Conservation (phyloP, 2,888 invertebrate species). For the Hirtodrosophila histrioides region DNA sequence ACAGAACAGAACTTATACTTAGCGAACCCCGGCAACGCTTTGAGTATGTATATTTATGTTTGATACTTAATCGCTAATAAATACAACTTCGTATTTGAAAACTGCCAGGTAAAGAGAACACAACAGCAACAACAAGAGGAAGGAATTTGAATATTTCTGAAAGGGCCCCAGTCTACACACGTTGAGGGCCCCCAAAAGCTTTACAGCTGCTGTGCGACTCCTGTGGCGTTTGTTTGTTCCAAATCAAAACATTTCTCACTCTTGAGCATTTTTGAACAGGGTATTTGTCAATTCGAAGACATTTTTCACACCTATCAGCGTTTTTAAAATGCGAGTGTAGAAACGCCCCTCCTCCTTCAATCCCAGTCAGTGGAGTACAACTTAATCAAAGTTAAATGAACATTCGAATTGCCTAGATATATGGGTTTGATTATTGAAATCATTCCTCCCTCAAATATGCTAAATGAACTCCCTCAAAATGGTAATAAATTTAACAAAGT, state of each 20-base stretch:
- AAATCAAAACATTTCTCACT: conserved; percentile 74
- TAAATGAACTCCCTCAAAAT: too few relatives aligned
- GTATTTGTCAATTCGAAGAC: conserved; percentile 13
- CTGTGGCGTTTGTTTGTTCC: conserved; percentile 73
- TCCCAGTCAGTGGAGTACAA: conserved; percentile 17
- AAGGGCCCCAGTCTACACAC: conserved; percentile 37
- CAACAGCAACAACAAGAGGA: conserved; percentile 2
- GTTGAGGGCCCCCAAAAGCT: conserved; percentile 8
- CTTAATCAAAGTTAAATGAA: conserved; percentile 36
- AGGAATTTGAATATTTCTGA: conserved; percentile 72
- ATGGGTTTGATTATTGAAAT: too few relatives aligned
- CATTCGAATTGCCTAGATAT: too few relatives aligned
- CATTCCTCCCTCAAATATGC: too few relatives aligned
- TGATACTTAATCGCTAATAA: conserved; percentile 75
- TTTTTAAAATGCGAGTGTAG: conserved; percentile 8
- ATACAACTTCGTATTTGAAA: conserved; percentile 76
- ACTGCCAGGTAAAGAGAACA: conserved; percentile 32
- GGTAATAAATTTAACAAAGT: too few relatives aligned
- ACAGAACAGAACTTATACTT: conserved; percentile 1
- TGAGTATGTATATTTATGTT: conserved; percentile 48
- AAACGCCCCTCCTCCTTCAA: conserved; percentile 8
- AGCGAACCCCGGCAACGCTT: background rate
- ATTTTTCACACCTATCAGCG: conserved; percentile 44
- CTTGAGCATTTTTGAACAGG: conserved; percentile 2
- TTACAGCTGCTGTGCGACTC: conserved; percentile 60